Base-by-base conservation (phyloP, 2,888 invertebrate genomes). In the Oligia latruncula region DNA sequence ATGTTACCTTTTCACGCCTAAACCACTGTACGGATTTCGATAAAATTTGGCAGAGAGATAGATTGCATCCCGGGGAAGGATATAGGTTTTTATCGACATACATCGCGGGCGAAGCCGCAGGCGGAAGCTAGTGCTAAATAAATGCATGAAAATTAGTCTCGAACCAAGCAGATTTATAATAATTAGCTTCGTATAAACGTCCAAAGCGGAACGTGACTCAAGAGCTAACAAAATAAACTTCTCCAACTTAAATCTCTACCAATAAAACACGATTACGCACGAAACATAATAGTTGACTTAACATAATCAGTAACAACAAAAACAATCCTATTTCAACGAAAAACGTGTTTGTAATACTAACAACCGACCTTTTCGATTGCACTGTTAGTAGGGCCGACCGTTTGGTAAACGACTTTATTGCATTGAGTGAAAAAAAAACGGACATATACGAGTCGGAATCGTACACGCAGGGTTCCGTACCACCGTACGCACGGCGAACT, bases 391-490 rank as follows among this genome's bases (percentile, higher is more conserved):
- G 87, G 86, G 80, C 87, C 88, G 87, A 85, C 80, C 85, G 87
- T 87, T 90, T 85, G 86, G 88, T 83, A 88, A 88, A 91, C 88
- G 90, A 88, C 86, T 90, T 92, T 91, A 92, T 91, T 90, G 90
- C 90, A 88, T 87, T 86, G 88, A 88, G 86, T 89, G 88, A 89
- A 80, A 91, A 80, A 91, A 71, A 62, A 62, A 2, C 4, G 8
- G 6, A 13, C n/a, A 20, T 62, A 15, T 71, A 13, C 4, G 71
- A 71, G 2, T 71, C 23, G 11, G 17, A 60, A 29, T 70, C 6
- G 20, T 20, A 29, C 20, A 29, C 4, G 11, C 9, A n/a, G 23
- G n/a, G n/a, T 58, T 71, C n/a, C n/a, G 17, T 58, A 40, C 17
- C 11, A n/a, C 35, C 23, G 23, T 23, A 52, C 52, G 17, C 52